Conservation (phyloP, 2,888 invertebrate species). For the Calameuta filiformis region DNA sequence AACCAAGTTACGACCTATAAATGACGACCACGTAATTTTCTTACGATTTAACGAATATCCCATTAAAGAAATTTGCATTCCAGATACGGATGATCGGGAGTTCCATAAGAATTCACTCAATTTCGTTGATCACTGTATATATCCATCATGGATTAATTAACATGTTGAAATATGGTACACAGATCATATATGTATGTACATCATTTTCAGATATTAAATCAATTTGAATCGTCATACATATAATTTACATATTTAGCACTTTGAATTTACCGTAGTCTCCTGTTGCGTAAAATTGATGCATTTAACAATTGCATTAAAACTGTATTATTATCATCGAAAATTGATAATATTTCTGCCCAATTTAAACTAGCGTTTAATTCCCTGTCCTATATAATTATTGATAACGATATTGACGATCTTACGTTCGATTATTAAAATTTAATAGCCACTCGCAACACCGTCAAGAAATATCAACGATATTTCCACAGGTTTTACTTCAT, state of each 20-base stretch:
- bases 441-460: too few species aligned
- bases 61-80: background rate
- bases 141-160: too few species aligned
- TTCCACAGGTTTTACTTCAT: background rate
- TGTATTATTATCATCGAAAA: background rate
- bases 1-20: slow-evolving; percentile 1
- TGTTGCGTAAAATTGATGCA: too few species aligned
- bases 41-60: background rate
- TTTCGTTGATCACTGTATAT: background rate
- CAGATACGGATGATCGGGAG: background rate
- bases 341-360: background rate
- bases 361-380: background rate
- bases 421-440: background rate
- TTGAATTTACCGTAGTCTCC: too few species aligned
- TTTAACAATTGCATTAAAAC: too few species aligned
- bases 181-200: too few species aligned
- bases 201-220: too few species aligned
- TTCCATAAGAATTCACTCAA: background rate
- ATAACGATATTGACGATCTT: background rate
- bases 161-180: too few species aligned
- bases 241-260: too few species aligned
- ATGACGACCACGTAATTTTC: background rate
- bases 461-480: background rate
- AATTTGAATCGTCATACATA: too few species aligned
- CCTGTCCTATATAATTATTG: background rate